phyloP scores from a whole-genome alignment of 2,797 vertebrate genomes.

The Pseudotriccus pelzelni region DNA sequence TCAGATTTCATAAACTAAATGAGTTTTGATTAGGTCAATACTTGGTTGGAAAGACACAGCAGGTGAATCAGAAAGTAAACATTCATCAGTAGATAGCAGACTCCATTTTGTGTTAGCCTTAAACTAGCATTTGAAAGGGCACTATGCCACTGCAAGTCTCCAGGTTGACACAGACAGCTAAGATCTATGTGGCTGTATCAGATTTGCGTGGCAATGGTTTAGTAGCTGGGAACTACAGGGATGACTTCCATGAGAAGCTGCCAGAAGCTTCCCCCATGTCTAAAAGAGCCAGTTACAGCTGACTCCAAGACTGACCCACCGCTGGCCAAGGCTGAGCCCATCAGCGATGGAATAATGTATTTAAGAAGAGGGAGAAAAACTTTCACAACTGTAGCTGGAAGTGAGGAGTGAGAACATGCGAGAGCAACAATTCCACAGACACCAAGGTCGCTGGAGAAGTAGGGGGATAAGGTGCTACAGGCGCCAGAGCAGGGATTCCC shows the following conservation, averaged over 20 bases:
- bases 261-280: neutral
- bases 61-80: neutral
- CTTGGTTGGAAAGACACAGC: neutral
- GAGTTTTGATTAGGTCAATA: conserved; percentile 41
- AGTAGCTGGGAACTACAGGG: neutral
- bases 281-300: neutral
- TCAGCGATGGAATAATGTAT: neutral
- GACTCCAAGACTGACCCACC: neutral
- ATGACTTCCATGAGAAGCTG: neutral
- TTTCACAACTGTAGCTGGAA: neutral
- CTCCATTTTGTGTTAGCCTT: neutral
- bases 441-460: neutral
- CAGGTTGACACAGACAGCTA: neutral
- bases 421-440: neutral
- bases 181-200: rapidly evolving
- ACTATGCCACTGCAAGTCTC: neutral
- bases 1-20: neutral
- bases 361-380: neutral
- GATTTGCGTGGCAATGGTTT: neutral
- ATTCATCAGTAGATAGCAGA: neutral
- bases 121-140: neutral
- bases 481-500: neutral
- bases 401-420: neutral
- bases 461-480: neutral
- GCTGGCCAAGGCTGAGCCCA: neutral